Base-by-base conservation (phyloP, 2,797 vertebrate genomes). In the Rousettus madagascariensis region DNA sequence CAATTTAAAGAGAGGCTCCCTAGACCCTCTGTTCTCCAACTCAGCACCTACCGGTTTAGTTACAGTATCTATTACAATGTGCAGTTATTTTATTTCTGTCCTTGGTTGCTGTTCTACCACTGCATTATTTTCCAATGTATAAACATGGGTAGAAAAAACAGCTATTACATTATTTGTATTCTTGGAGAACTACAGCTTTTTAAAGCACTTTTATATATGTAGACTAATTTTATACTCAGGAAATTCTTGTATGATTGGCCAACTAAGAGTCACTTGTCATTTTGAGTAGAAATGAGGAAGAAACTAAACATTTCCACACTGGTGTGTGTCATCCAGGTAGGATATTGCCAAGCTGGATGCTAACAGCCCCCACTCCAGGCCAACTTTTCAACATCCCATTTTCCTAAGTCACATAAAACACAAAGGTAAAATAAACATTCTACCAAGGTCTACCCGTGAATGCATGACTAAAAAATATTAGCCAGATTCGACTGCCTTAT, bases 71-170 rank as follows among this genome's bases (percentile, higher is more conserved):
- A 49, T 15, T 24, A 59, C 4, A 28, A 24, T 17, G 22, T 41
- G 13, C 20, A 20, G 28, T 30, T 72, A 66, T 78, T 75, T 16
- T 49, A 51, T 79, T n/a, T 95, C 30, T 53, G 82, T 12, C 28
- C 26, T 82, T 53, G 41, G 33, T 78, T 72, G 51, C 16, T 57
- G n/a, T 72, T 91, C 38, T 82, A 51, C 86, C 12, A 33, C 13
- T 43, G n/a, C 51, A 11, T 43, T 89, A 86, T 72, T 96, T 94
- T 87, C 16, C 33, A 86, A 43, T 66, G 93, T 80, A 49, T 51
- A 66, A 85, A 69, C 19, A 65, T 33, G 30, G 17, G 9, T 30
- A 46, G 65, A 55, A 33, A 65, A 90, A 41, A 30, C 15, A 30
- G 5, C 20, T 22, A 41, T 61, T 80, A 75, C 46, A 22, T 33